A percentile compares a stretch with the other conserved stretches of the same genome.
Conservation (phyloP, 2,797 vertebrate genomes). For the Xiphophorus birchmanni region DNA sequence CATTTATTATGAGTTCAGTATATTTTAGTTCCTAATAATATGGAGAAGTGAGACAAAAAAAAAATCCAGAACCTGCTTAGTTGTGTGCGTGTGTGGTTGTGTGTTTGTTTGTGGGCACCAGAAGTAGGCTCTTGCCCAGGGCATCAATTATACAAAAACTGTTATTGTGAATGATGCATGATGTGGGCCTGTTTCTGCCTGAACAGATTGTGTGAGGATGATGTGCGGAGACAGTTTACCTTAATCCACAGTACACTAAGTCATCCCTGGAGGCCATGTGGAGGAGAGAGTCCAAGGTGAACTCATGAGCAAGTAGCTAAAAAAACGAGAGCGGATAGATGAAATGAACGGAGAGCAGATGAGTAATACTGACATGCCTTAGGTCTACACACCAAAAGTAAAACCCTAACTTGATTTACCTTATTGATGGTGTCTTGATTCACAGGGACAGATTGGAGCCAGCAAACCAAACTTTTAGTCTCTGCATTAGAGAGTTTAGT, state of each 20-base stretch:
- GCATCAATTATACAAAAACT: neutral
- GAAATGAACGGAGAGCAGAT: slow-evolving; percentile 15
- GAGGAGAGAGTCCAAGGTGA: slow-evolving; percentile 86
- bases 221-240: slow-evolving; percentile 71
- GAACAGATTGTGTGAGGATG: slow-evolving; percentile 12
- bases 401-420: slow-evolving; percentile 66
- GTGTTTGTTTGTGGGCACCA: neutral
- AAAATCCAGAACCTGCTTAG: neutral
- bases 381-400: neutral
- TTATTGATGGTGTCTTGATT: slow-evolving; percentile 81
- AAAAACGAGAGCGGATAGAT: slow-evolving; percentile 35
- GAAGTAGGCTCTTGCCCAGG: neutral
- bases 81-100: neutral
- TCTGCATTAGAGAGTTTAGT: slow-evolving; percentile 52
- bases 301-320: slow-evolving; percentile 84
- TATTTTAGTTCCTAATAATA: neutral
- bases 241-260: slow-evolving; percentile 85
- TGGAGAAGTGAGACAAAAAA: neutral
- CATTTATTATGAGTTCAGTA: neutral
- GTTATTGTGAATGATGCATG: neutral
- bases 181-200: slow-evolving; percentile 16
- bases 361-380: slow-evolving; percentile 13
- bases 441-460: slow-evolving; percentile 81
- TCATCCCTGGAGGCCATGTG: slow-evolving; percentile 84
- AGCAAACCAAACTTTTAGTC: slow-evolving; percentile 73